Conservation (phyloP, 1,140 invertebrate species). For the Atopsyche davidsoni region DNA sequence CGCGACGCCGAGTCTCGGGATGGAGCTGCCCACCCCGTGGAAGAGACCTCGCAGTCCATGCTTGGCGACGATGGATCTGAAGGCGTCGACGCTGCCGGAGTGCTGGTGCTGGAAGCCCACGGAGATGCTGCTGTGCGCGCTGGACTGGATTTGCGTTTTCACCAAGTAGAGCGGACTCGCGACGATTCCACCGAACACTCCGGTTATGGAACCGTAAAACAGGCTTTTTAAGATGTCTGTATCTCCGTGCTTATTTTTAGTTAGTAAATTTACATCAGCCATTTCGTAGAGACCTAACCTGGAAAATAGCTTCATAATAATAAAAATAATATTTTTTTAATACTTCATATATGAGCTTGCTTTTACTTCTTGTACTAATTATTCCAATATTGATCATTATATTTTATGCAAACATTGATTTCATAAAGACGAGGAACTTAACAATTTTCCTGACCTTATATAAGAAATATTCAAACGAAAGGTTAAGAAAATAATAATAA, state of each 20-base stretch:
- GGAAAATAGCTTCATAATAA: no score
- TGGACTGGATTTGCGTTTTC: slow-evolving; percentile 77
- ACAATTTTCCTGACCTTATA: no score
- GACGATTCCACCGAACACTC: slow-evolving; percentile 64
- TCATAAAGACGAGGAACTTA: no score
- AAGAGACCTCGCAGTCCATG: slow-evolving; percentile 60
- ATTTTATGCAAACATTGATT: no score
- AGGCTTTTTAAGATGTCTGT: slow-evolving; percentile 62
- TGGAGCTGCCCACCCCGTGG: slow-evolving; percentile 52
- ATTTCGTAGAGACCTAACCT: slow-evolving; percentile 72
- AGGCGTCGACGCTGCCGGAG: slow-evolving; percentile 51
- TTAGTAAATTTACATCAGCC: slow-evolving; percentile 64
- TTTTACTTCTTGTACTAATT: no score
- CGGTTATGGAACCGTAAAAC: slow-evolving; percentile 64
- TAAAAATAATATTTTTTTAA: no score
- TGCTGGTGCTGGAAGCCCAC: slow-evolving; percentile 71
- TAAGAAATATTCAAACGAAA: no score
- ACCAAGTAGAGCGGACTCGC: slow-evolving; percentile 79
- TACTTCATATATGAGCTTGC: no score
- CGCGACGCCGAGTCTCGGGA: slow-evolving; percentile 63
- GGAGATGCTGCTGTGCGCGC: slow-evolving; percentile 57
- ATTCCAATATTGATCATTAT: no score
- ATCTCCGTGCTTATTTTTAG: slow-evolving; percentile 62
- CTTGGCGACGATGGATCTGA: slow-evolving; percentile 53
- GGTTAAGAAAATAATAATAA: no score